Conservation (phyloP, 2,888 invertebrate species). For the Salticus scenicus region DNA sequence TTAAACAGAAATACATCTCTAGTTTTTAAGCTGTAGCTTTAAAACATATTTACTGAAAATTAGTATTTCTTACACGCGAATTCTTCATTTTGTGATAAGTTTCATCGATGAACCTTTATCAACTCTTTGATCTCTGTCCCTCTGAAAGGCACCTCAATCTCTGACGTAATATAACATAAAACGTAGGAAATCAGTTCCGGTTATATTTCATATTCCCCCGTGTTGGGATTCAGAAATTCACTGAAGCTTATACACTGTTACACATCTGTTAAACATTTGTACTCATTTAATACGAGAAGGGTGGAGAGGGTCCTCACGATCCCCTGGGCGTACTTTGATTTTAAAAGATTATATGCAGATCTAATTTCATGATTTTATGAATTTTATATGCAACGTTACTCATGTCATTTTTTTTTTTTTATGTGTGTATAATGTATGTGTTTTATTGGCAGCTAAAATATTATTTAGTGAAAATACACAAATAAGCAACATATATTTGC, state of each 20-base stretch:
- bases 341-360: background rate
- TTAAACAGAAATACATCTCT: no score
- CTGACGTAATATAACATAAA: background rate
- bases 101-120: background rate
- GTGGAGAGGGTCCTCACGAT: background rate
- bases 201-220: background rate
- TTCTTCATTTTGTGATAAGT: background rate
- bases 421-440: no score
- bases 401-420: no score
- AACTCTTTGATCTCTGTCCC: background rate
- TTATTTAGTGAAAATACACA: no score
- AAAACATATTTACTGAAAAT: no score
- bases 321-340: background rate
- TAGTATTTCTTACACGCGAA: no score
- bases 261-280: constrained; percentile 8
- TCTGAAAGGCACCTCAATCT: background rate
- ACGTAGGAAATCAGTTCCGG: background rate
- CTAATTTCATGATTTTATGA: background rate
- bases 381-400: no score
- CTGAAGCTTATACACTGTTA: background rate
- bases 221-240: background rate
- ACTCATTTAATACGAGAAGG: background rate
- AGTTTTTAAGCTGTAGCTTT: no score
- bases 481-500: no score
- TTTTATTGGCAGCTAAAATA: no score